Evolutionary conservation across 2,888 invertebrate species (phyloP).

Genomic region (Hyposoter dolosus): DNA sequence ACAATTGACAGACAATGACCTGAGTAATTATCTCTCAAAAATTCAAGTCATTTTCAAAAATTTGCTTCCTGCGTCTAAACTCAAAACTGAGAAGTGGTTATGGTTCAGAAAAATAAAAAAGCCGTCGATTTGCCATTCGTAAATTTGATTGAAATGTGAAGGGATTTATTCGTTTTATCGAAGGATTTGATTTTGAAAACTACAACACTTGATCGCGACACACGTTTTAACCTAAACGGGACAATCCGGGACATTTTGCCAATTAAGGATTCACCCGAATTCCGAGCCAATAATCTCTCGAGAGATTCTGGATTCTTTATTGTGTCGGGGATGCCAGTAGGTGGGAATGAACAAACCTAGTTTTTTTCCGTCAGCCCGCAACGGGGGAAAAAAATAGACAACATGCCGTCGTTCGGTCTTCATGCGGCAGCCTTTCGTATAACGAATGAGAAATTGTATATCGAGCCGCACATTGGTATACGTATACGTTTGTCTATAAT

Average conservation of each 20-base stretch:
- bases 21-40: neutral
- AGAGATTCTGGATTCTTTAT: slow-evolving; percentile 24
- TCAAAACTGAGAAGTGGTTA: too few relatives aligned
- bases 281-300: slow-evolving; percentile 8
- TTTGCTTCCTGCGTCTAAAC: neutral
- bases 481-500: slow-evolving; percentile 27
- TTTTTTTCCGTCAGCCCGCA: slow-evolving; percentile 5
- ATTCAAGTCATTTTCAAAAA: neutral
- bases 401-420: slow-evolving; percentile 9
- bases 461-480: neutral
- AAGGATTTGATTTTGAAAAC: neutral
- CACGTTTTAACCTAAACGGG: neutral
- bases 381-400: slow-evolving; percentile 9
- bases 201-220: neutral
- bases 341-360: neutral
- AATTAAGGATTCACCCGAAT: slow-evolving; percentile 56
- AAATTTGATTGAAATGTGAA: too few relatives aligned
- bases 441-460: slow-evolving; percentile 34
- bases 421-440: slow-evolving; percentile 1
- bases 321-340: neutral
- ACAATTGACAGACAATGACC: slow-evolving; percentile 27
- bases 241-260: slow-evolving; percentile 41
- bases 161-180: neutral
- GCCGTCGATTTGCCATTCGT: too few relatives aligned
- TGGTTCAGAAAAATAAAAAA: too few relatives aligned